These are phyloP conservation scores for Brenthis daphne DNA, from an alignment of 2,888 invertebrate genomes.

Conservation along the genomic window DNA sequence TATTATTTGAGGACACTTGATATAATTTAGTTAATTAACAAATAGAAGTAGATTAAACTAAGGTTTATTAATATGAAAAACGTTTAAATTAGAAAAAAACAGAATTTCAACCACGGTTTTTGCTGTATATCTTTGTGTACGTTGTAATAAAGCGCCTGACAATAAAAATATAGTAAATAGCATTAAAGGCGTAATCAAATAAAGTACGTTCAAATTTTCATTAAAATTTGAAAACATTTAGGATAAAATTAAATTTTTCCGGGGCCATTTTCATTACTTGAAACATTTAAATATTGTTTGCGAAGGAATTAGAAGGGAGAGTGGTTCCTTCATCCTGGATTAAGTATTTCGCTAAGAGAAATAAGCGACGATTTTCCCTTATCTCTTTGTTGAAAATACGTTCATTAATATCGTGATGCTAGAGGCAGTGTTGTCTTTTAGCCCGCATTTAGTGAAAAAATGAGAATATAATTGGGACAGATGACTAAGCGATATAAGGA, in stretches of 20 bases:
- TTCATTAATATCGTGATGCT: constrained; percentile 51
- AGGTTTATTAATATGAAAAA: neutral
- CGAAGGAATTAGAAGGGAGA: constrained; percentile 28
- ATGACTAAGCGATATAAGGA: neutral
- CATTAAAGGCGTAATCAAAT: neutral
- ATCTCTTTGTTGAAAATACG: constrained; percentile 55
- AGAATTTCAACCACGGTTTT: too few species aligned
- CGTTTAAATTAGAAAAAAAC: too few species aligned
- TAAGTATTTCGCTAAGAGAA: constrained; percentile 44
- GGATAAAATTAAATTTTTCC: constrained; percentile 15
- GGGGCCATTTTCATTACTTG: constrained; percentile 24
- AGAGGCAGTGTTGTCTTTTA: constrained; percentile 45
- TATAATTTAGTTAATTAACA: constrained; percentile 28
- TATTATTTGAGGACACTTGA: constrained; percentile 30
- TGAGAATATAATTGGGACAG: constrained; percentile 49
- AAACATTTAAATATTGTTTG: constrained; percentile 32
- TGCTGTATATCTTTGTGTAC: too few species aligned
- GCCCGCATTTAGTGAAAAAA: constrained; percentile 49
- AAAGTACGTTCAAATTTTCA: neutral
- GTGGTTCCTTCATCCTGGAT: constrained; percentile 39
- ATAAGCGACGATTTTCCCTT: constrained; percentile 50
- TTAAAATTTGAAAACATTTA: constrained; percentile 11
- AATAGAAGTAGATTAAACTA: constrained; percentile 17
- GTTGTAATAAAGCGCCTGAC: too few species aligned
- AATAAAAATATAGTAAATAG: too few species aligned